These are phyloP conservation scores for Salpingus planirostris DNA, from an alignment of 2,888 invertebrate genomes.

Conservation along the genomic window DNA sequence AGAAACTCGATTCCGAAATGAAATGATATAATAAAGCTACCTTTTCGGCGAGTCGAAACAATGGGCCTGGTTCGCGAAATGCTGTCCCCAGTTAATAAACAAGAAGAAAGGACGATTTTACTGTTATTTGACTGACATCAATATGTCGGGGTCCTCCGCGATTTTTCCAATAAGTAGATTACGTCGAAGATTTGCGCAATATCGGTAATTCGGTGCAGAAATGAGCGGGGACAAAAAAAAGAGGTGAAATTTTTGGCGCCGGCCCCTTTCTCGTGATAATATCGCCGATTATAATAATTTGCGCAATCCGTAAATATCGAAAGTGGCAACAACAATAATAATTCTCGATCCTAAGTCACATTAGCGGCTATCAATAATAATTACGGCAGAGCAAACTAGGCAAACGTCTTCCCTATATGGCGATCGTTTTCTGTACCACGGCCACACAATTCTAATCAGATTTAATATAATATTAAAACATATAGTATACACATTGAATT, in stretches of 20 bases:
- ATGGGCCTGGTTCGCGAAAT: conserved; percentile 8
- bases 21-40: conserved; percentile 8
- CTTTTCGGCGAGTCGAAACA: conserved; percentile 9
- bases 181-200: no score
- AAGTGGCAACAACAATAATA: conserved; percentile 13
- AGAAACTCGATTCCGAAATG: conserved; percentile 16
- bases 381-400: conserved; percentile 31
- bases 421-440: conserved; percentile 34
- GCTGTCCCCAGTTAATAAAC: conserved; percentile 13
- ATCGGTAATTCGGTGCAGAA: no score
- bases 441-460: conserved; percentile 26
- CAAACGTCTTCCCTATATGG: conserved; percentile 39
- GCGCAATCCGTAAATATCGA: conserved; percentile 9
- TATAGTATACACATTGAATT: conserved; percentile 25
- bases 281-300: no score
- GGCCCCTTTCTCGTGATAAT: no score
- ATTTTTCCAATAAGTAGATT: no score
- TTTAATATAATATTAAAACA: conserved; percentile 21
- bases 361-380: conserved; percentile 20
- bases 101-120: conserved; percentile 7
- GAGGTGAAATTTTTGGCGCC: no score
- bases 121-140: conserved; percentile 14
- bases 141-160: conserved; percentile 8
- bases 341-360: conserved; percentile 17
- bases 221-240: no score